These are phyloP conservation scores for Brachyptera risi DNA, from an alignment of 2,888 invertebrate genomes.

Conservation along the genomic window DNA sequence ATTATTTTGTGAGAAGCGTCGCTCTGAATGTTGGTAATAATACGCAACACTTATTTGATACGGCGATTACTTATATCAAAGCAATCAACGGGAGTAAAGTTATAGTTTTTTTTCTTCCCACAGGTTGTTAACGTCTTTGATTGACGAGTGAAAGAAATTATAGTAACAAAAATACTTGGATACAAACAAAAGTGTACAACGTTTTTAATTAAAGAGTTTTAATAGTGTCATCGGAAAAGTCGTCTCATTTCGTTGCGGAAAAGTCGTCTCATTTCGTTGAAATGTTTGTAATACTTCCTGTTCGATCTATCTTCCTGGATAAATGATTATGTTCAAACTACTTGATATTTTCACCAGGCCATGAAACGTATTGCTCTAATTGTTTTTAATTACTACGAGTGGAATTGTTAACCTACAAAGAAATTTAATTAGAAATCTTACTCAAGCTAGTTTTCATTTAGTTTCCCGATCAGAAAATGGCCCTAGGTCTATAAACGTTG, in stretches of 20 bases:
- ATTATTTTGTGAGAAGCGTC: slow-evolving; percentile 2
- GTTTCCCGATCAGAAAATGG: slow-evolving; percentile 16
- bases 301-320: too few relatives aligned
- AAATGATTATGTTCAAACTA: too few relatives aligned
- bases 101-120: background rate
- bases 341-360: too few relatives aligned
- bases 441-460: background rate
- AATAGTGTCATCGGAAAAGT: too few relatives aligned
- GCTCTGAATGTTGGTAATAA: slow-evolving; percentile 4
- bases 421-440: slow-evolving; percentile 15
- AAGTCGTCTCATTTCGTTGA: too few relatives aligned
- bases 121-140: slow-evolving; percentile 7
- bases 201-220: too few relatives aligned
- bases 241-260: too few relatives aligned
- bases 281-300: too few relatives aligned
- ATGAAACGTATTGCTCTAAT: too few relatives aligned
- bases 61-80: background rate
- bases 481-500: slow-evolving; percentile 4
- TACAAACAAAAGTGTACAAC: too few relatives aligned
- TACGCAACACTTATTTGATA: slow-evolving; percentile 3
- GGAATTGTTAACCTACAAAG: background rate
- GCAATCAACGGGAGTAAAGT: background rate
- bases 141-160: too few relatives aligned
- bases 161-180: too few relatives aligned
- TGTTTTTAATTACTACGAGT: background rate